These are phyloP conservation scores for Hyaena hyaena DNA, from an alignment of 2,113 vertebrate species.

Conservation along the genomic window DNA sequence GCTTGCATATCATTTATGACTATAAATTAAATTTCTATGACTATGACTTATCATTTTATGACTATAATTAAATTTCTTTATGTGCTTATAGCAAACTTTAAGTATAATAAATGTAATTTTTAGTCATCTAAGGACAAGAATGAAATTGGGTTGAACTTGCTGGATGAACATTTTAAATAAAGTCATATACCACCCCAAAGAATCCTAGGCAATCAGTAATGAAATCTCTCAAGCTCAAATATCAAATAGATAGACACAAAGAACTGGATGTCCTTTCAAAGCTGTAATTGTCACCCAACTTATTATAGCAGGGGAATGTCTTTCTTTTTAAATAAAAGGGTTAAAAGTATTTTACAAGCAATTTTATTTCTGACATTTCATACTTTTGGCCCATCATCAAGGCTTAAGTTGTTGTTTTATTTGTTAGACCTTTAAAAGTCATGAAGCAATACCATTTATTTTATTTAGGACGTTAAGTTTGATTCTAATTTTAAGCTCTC, in stretches of 20 bases:
- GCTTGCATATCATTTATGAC: not conserved
- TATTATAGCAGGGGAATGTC: slow-evolving; percentile 9
- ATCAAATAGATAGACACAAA: slow-evolving; percentile 38
- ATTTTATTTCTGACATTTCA: slow-evolving; percentile 37
- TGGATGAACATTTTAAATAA: slow-evolving; percentile 55
- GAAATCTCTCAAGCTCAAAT: slow-evolving; percentile 57
- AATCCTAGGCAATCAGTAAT: not conserved
- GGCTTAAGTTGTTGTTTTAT: not conserved
- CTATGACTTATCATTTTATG: slow-evolving; percentile 22
- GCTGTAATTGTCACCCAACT: slow-evolving; percentile 23
- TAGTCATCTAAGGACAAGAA: slow-evolving; percentile 39
- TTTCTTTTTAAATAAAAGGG: slow-evolving; percentile 13
- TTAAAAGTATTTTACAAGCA: slow-evolving; percentile 45
- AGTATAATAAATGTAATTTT: slow-evolving; percentile 60
- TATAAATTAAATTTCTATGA: slow-evolving; percentile 18
- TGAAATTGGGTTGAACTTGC: slow-evolving; percentile 34
- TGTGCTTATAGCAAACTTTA: slow-evolving; percentile 41
- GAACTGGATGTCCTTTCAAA: slow-evolving; percentile 9
- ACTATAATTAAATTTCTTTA: slow-evolving; percentile 42
- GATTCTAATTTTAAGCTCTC: slow-evolving; percentile 79
- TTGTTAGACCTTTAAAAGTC: slow-evolving; percentile 65
- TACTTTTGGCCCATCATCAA: slow-evolving; percentile 25
- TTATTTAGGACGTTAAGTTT: slow-evolving; percentile 85
- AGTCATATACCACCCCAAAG: not conserved
- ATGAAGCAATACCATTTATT: slow-evolving; percentile 81